phyloP scores from a whole-genome alignment of 2,113 vertebrate genomes.

The Antennarius striatus region DNA sequence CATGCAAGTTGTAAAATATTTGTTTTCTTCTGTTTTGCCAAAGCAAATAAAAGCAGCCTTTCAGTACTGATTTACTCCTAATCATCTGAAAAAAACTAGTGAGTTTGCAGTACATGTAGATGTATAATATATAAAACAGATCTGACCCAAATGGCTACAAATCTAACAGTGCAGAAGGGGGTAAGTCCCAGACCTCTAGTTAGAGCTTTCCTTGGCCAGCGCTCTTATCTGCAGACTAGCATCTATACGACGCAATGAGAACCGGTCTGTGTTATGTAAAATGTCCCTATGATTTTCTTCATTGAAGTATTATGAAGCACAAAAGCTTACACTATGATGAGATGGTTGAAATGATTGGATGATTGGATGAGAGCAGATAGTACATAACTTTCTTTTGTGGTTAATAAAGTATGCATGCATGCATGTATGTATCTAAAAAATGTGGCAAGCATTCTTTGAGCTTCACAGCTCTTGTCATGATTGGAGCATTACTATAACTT shows the following conservation, averaged over 20 bases:
- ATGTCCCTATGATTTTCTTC: neutral
- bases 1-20: neutral
- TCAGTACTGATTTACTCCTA: conserved; percentile 8
- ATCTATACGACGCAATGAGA: neutral
- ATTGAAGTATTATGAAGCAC: neutral
- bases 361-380: too few species aligned
- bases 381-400: too few species aligned
- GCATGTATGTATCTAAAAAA: neutral
- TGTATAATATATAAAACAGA: conserved; percentile 7
- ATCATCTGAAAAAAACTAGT: neutral
- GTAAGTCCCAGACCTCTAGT: too few species aligned
- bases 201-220: too few species aligned
- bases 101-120: neutral
- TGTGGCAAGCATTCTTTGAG: neutral
- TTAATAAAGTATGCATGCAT: too few species aligned
- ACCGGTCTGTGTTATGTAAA: neutral
- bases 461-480: neutral
- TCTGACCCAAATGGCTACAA: conserved; percentile 3
- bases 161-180: neutral
- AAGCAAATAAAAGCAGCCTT: neutral
- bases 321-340: neutral
- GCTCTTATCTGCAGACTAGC: too few species aligned
- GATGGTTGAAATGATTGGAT: too few species aligned
- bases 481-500: neutral
- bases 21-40: neutral